phyloP scores from a whole-genome alignment of 2,888 invertebrate genomes.

The Buathra laborator region DNA sequence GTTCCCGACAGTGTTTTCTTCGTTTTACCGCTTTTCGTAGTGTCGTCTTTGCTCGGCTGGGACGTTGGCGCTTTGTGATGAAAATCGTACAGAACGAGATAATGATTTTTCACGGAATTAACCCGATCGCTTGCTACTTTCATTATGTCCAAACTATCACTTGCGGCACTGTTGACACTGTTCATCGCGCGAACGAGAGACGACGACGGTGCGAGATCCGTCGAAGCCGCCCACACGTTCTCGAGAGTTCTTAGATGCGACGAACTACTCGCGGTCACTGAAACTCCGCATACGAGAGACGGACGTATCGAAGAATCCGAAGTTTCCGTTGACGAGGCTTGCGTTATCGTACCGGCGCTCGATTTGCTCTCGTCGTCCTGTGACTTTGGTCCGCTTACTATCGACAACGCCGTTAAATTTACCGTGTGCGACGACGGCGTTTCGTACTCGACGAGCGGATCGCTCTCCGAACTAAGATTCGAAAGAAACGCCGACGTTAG shows the following conservation, averaged over 20 bases:
- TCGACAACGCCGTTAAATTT: conserved; percentile 85
- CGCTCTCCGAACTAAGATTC: conserved; percentile 77
- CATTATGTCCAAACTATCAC: conserved; percentile 86
- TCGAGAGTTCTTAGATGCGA: conserved; percentile 81
- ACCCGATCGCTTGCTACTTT: conserved; percentile 83
- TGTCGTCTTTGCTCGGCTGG: conserved; percentile 84
- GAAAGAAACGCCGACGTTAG: conserved; percentile 78
- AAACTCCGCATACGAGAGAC: conserved; percentile 86
- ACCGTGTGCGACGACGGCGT: conserved; percentile 76
- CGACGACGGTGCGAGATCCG: conserved; percentile 82
- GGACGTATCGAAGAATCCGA: conserved; percentile 83
- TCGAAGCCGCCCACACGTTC: conserved; percentile 83
- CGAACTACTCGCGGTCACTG: conserved; percentile 79
- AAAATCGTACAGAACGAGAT: conserved; percentile 90
- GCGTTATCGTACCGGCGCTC: conserved; percentile 68
- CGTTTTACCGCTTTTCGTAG: conserved; percentile 84
- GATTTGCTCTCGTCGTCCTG: conserved; percentile 67
- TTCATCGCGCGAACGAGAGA: conserved; percentile 91
- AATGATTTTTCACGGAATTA: conserved; percentile 83
- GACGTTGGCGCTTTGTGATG: conserved; percentile 87
- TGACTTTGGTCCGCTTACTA: conserved; percentile 83
- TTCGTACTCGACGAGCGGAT: conserved; percentile 78
- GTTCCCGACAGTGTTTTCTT: conserved; percentile 85
- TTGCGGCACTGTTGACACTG: conserved; percentile 89
- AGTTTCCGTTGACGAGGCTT: conserved; percentile 66